These are phyloP conservation scores for Bombus pascuorum DNA, from an alignment of 1,140 invertebrate species.

Conservation along the genomic window DNA sequence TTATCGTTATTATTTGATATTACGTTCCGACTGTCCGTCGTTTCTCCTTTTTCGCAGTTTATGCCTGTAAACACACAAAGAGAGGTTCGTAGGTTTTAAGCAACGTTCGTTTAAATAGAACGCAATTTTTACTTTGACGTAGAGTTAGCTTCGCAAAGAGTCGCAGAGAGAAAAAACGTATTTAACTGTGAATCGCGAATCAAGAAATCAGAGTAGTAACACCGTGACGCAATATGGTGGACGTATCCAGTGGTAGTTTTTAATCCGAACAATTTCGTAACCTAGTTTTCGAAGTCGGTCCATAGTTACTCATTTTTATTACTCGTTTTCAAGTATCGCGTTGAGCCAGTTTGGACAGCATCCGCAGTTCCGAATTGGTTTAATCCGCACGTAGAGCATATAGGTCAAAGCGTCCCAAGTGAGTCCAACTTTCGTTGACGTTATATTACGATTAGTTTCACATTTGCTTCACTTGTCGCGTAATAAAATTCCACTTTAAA, in stretches of 20 bases:
- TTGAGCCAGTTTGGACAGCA: slow-evolving; percentile 25
- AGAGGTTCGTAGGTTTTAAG: not conserved
- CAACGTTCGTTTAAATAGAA: not conserved
- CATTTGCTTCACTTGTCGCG: slow-evolving; percentile 18
- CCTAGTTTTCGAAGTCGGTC: slow-evolving; percentile 3
- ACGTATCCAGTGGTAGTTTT: not conserved
- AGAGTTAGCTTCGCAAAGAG: no score
- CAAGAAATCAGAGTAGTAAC: no score
- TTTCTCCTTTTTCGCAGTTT: not conserved
- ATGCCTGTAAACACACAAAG: not conserved
- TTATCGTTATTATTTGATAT: no score
- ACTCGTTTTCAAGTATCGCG: not conserved
- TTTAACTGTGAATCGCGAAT: not conserved
- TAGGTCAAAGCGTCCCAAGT: slow-evolving; percentile 17
- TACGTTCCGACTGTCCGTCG: no score
- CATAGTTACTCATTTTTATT: slow-evolving; percentile 18
- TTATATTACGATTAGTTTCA: slow-evolving; percentile 33
- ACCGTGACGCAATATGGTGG: not conserved
- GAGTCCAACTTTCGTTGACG: slow-evolving; percentile 7
- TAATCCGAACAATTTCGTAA: not conserved
- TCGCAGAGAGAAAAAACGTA: not conserved
- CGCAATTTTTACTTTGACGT: not conserved
- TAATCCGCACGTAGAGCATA: slow-evolving; percentile 22
- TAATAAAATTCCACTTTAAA: slow-evolving; percentile 7
- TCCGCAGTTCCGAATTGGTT: slow-evolving; percentile 23